Conservation (phyloP, 2,113 vertebrate species). For the Galemys pyrenaicus region DNA sequence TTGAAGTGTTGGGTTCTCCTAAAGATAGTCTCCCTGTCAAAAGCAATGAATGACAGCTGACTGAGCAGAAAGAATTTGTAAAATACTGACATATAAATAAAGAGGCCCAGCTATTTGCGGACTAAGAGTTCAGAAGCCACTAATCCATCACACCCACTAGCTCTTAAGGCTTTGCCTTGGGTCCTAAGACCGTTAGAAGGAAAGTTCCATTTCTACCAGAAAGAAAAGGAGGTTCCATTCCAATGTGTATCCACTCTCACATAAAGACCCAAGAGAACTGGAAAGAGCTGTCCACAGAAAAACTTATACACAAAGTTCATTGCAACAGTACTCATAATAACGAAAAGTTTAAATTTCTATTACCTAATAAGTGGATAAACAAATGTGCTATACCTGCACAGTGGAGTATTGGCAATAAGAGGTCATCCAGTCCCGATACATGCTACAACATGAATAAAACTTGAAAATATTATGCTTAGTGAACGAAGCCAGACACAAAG, state of each 20-base stretch:
- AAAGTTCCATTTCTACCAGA: background rate
- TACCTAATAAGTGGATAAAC: background rate
- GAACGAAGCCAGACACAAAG: background rate
- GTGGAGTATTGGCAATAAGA: background rate
- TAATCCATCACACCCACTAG: background rate
- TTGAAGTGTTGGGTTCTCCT: background rate
- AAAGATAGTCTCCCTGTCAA: background rate
- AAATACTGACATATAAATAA: background rate
- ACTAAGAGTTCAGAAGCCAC: background rate
- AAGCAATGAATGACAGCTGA: slow-evolving; percentile 1
- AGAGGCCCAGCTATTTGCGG: background rate
- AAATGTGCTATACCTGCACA: background rate
- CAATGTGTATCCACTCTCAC: background rate
- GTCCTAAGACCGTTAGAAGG: background rate
- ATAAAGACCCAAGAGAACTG: background rate
- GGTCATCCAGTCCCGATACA: background rate
- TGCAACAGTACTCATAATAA: background rate
- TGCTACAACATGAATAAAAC: background rate
- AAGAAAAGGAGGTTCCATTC: background rate
- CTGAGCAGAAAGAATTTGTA: background rate
- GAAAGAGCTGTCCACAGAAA: background rate
- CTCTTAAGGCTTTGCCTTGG: too few relatives aligned
- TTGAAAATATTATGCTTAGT: background rate
- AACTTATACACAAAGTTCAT: background rate
- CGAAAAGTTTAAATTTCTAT: background rate